phyloP scores from a whole-genome alignment of 2,113 vertebrate species.

The Sylvia atricapilla region DNA sequence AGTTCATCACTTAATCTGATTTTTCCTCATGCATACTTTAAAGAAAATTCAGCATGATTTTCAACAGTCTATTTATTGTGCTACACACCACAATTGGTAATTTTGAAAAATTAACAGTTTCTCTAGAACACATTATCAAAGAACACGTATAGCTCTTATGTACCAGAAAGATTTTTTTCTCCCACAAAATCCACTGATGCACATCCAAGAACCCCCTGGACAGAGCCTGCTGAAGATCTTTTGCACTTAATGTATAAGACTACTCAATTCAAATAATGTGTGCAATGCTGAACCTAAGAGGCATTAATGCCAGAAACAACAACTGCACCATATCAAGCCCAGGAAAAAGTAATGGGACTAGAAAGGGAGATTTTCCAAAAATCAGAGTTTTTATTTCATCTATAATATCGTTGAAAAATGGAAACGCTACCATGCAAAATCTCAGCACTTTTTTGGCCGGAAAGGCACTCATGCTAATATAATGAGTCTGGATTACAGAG shows the following conservation, averaged over 20 bases:
- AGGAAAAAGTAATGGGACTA: conserved; percentile 54
- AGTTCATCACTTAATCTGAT: background rate
- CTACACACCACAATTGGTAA: conserved; percentile 31
- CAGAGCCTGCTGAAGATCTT: conserved; percentile 55
- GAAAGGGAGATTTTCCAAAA: conserved; percentile 66
- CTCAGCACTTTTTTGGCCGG: conserved; percentile 47
- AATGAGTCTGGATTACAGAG: conserved; percentile 44
- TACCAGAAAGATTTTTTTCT: conserved; percentile 34
- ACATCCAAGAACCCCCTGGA: conserved; percentile 61
- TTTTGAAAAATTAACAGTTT: conserved; percentile 51
- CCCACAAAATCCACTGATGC: conserved; percentile 56
- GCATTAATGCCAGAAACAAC: conserved; percentile 67
- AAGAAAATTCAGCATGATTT: conserved; percentile 43
- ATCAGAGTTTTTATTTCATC: conserved; percentile 68
- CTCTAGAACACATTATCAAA: conserved; percentile 51
- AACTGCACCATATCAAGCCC: conserved; percentile 63
- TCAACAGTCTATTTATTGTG: conserved; percentile 40
- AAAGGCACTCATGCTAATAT: conserved; percentile 38
- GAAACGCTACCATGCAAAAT: conserved; percentile 67
- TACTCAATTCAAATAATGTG: conserved; percentile 53
- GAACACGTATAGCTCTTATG: background rate
- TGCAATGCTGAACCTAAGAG: conserved; percentile 34
- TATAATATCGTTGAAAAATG: conserved; percentile 65
- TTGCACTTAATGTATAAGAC: conserved; percentile 64
- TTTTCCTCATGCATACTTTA: background rate